A percentile compares a stretch with the other conserved stretches of the same genome.
Conservation (phyloP, 2,113 vertebrate species). For the Orthonyx spaldingii region DNA sequence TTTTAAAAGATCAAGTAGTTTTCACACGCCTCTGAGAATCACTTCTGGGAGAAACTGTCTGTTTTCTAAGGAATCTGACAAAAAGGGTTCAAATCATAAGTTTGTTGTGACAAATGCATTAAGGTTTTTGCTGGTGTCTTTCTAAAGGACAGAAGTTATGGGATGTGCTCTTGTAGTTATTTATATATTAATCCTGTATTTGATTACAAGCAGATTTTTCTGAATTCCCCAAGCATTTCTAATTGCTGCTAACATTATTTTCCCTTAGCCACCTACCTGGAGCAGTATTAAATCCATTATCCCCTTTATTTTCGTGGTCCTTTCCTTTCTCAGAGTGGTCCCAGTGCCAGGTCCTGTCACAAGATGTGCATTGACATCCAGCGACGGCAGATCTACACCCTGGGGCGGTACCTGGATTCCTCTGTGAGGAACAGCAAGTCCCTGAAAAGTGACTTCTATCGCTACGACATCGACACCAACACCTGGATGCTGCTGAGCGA, state of each 20-base stretch:
- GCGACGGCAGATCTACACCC: slow-evolving; percentile 92
- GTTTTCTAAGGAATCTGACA: neutral
- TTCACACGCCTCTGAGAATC: slow-evolving; percentile 4
- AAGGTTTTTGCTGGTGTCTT: neutral
- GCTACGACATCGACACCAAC: slow-evolving; percentile 94
- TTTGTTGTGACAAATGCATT: neutral
- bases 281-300: neutral
- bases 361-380: slow-evolving; percentile 99
- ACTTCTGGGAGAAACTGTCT: neutral
- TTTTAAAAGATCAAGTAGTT: slow-evolving; percentile 50
- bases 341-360: slow-evolving; percentile 96
- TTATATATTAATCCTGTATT: neutral
- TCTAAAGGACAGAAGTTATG: neutral
- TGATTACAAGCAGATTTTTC: neutral
- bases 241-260: neutral
- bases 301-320: neutral
- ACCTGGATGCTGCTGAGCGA: slow-evolving; percentile 94
- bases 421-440: slow-evolving; percentile 98
- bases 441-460: slow-evolving; percentile 96
- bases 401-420: slow-evolving; percentile 96
- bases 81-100: neutral
- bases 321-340: slow-evolving; percentile 78
- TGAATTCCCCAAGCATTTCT: neutral
- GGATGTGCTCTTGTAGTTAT: neutral
- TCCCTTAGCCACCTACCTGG: neutral